A percentile compares a stretch with the other conserved stretches of the same genome.
Evolutionary conservation across 2,888 invertebrate species (phyloP).

Genomic region (Diarsia brunnea): DNA sequence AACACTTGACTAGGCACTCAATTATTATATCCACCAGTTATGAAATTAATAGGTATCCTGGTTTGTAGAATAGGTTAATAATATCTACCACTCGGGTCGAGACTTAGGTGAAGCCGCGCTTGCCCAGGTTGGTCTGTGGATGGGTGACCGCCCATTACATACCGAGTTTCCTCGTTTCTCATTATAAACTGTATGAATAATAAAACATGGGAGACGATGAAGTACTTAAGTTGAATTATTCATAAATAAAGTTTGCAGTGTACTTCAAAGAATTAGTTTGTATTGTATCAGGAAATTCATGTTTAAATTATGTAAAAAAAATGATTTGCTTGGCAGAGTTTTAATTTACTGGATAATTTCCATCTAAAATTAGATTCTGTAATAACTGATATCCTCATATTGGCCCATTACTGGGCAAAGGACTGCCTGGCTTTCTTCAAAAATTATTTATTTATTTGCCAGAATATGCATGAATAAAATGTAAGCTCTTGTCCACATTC

Average conservation of each 20-base stretch:
- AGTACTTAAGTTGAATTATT: constrained; percentile 44
- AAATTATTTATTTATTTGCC: neutral
- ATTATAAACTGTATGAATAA: constrained; percentile 47
- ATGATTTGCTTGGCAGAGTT: neutral
- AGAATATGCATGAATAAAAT: neutral
- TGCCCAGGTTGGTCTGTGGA: too few species aligned
- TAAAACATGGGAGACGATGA: constrained; percentile 27
- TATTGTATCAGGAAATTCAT: constrained; percentile 8
- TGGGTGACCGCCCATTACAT: too few species aligned
- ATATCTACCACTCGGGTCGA: too few species aligned
- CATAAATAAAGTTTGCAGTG: constrained; percentile 44
- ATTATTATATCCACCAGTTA: neutral
- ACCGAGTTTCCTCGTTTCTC: too few species aligned
- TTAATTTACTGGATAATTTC: neutral
- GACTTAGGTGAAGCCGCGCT: too few species aligned
- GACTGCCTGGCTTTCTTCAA: neutral
- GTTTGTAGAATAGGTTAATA: neutral
- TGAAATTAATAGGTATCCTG: neutral
- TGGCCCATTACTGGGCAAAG: neutral
- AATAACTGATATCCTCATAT: neutral
- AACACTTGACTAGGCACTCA: neutral
- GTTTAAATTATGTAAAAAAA: constrained; percentile 2
- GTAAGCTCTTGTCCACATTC: neutral
- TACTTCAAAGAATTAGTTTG: constrained; percentile 30
- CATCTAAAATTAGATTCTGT: neutral